Conservation (phyloP, 2,888 invertebrate species). For the Papilio gigon region DNA sequence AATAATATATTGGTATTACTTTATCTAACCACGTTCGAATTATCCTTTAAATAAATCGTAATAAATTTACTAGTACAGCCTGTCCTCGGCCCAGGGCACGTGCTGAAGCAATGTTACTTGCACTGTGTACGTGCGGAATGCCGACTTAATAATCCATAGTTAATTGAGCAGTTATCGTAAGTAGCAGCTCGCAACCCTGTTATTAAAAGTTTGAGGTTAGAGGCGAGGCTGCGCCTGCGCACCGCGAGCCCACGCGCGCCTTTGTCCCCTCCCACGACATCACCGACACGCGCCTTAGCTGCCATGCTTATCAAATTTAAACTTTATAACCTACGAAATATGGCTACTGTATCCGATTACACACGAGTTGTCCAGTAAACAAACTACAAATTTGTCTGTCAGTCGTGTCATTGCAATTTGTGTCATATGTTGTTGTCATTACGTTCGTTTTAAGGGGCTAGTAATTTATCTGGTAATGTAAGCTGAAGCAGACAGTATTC, state of each 20-base stretch:
- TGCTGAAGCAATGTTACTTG: neutral
- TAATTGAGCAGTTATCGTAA: slow-evolving; percentile 6
- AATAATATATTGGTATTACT: too few species aligned
- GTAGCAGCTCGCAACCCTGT: slow-evolving; percentile 13
- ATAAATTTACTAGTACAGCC: too few species aligned
- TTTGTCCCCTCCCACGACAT: slow-evolving; percentile 67
- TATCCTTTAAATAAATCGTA: too few species aligned
- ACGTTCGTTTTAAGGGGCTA: slow-evolving; percentile 42
- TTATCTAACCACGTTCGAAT: too few species aligned
- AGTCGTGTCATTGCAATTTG: slow-evolving; percentile 45
- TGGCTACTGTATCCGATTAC: slow-evolving; percentile 43
- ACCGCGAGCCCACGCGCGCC: slow-evolving; percentile 65
- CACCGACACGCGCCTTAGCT: neutral
- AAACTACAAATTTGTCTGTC: slow-evolving; percentile 44
- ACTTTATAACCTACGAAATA: slow-evolving; percentile 41
- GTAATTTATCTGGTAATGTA: slow-evolving; percentile 57
- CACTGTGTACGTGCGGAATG: neutral
- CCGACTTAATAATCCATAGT: neutral
- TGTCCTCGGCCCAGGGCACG: neutral
- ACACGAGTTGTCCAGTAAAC: slow-evolving; percentile 52
- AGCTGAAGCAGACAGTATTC: slow-evolving; percentile 66
- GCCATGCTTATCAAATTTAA: slow-evolving; percentile 13
- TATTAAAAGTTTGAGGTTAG: slow-evolving; percentile 54
- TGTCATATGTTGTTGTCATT: slow-evolving; percentile 45
- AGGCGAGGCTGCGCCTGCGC: slow-evolving; percentile 59